Evolutionary conservation across 2,888 invertebrate genomes (phyloP), one percentile per base, ranked within the genome.

Genomic region (Girardia tigrina): DNA sequence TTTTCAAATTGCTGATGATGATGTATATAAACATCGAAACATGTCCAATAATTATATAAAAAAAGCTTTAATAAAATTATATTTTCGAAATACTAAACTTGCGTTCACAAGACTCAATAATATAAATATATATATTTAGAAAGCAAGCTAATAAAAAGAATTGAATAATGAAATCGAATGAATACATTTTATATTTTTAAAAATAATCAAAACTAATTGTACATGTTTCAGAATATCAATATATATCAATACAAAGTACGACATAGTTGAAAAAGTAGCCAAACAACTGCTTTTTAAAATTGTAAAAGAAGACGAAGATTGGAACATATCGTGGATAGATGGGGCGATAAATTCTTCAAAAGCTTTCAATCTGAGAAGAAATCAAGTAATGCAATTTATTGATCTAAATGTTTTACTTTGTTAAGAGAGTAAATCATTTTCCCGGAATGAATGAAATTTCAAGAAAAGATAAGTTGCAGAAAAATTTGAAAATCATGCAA

Each of bases 281-380:
- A 56, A 56, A 23, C 56, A 56, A n/a, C 4, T 56, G 56, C n/a
- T 12, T 12, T 56, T 56, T 56, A 56, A n/a, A 56, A 23, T 56
- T n/a, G 56, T 56, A 2, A 56, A 56, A n/a, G 56, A 56, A 56
- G 23, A 56, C n/a, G 56, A 56, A 56, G 56, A 56, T 56, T 56
- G 56, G 56, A 56, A 56, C 23, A 56, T 56, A 20, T 56, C 56
- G n/a, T 56, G 56, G 56, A 56, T 56, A 56, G 56, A 56, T 56
- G 56, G 56, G 4, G 4, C 56, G 4, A 56, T 56, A 8, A 56
- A 56, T 16, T 56, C 56, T 2, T n/a, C 56, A n/a, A 56, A 56
- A 56, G 56, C 56, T 4, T 56, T 56, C 56, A 56, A 56, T n/a
- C 4, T 56, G n/a, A 56, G 23, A 56, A 4, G 56, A 56, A 56